Percentiles rank a stretch among this genome's conserved stretches.
phyloP scores from a whole-genome alignment of 2,113 vertebrate genomes.

The Brienomyrus brachyistius region DNA sequence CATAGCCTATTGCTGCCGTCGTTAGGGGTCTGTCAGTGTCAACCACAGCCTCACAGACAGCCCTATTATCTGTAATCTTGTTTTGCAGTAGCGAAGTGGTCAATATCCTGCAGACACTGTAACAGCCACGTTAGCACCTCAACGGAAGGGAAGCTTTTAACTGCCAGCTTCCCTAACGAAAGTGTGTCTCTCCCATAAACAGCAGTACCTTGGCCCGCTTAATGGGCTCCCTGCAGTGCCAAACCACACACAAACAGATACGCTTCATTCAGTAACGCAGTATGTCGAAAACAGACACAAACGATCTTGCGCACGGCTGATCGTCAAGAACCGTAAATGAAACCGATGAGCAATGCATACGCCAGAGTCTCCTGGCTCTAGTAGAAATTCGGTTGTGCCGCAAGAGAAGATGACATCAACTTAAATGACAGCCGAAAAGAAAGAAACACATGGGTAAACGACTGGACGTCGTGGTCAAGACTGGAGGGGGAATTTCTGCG shows the following conservation, averaged over 20 bases:
- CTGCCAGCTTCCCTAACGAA: neutral
- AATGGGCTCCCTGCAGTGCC: neutral
- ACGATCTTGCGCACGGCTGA: neutral
- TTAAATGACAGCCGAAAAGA: neutral
- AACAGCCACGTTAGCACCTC: neutral
- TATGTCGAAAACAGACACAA: neutral
- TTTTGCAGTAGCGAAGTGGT: neutral
- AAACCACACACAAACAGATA: neutral
- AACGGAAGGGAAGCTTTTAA: neutral
- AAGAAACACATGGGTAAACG: neutral
- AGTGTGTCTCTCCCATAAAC: neutral
- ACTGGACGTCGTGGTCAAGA: neutral
- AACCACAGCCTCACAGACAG: neutral
- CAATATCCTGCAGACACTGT: neutral
- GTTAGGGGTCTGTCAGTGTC: neutral
- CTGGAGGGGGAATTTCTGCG: neutral
- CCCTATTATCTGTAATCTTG: neutral
- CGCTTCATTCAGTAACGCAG: neutral
- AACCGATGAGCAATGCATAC: neutral
- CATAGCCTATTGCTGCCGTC: neutral
- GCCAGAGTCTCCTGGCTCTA: neutral
- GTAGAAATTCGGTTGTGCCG: neutral
- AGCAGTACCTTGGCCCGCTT: neutral
- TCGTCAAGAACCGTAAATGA: neutral
- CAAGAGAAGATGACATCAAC: neutral